Conservation (phyloP, 2,113 vertebrate genomes). For the Oostethus manadensis region DNA sequence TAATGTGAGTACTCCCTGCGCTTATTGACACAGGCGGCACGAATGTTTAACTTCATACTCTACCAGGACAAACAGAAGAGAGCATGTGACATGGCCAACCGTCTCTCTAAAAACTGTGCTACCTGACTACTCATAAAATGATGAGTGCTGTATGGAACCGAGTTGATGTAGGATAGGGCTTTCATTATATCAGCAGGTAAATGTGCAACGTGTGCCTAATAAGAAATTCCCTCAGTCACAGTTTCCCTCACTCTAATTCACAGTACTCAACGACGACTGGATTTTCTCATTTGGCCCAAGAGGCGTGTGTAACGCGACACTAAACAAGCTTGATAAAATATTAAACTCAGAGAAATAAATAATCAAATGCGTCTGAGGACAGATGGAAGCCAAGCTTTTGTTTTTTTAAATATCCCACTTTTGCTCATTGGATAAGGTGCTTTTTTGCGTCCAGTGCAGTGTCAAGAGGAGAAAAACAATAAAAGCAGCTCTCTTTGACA, state of each 20-base stretch:
- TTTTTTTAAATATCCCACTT: neutral
- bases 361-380: conserved; percentile 32
- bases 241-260: neutral
- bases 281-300: conserved; percentile 3
- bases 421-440: neutral
- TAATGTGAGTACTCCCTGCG: conserved; percentile 2
- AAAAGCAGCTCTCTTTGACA: neutral
- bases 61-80: conserved; percentile 19
- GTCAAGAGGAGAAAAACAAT: neutral
- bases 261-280: too few relatives aligned
- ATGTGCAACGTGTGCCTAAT: neutral
- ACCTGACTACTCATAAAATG: neutral
- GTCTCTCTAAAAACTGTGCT: neutral
- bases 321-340: conserved; percentile 47
- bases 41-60: conserved; percentile 37
- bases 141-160: neutral
- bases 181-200: neutral
- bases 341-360: conserved; percentile 57
- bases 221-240: neutral
- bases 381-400: conserved; percentile 15
- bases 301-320: conserved; percentile 43
- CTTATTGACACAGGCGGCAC: conserved; percentile 38
- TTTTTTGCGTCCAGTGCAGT: neutral
- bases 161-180: neutral
- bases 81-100: conserved; percentile 35